These are phyloP conservation scores for Eretmocerus hayati DNA, from an alignment of 2,888 invertebrate genomes.

Conservation along the genomic window DNA sequence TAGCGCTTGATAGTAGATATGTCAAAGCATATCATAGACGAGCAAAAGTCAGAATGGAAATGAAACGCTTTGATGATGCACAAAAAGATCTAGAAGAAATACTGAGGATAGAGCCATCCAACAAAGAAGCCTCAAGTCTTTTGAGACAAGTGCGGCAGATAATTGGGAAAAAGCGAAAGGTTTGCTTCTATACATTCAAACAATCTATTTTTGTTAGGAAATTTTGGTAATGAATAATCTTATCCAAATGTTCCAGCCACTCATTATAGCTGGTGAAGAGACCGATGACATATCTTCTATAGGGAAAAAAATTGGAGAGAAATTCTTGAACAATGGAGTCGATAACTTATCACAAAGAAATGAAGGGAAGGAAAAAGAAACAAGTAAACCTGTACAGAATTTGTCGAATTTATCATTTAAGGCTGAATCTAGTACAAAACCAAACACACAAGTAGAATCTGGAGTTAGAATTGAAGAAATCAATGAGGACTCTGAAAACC, in stretches of 20 bases:
- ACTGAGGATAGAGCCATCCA: constrained; percentile 71
- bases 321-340: constrained; percentile 5
- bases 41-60: constrained; percentile 65
- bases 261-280: constrained; percentile 12
- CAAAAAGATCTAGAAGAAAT: constrained; percentile 64
- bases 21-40: constrained; percentile 80
- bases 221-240: not conserved
- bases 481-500: too few relatives aligned
- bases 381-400: too few relatives aligned
- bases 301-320: constrained; percentile 16
- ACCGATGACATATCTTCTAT: constrained; percentile 3
- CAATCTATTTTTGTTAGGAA: not conserved
- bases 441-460: too few relatives aligned
- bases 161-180: constrained; percentile 43
- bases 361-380: too few relatives aligned
- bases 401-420: too few relatives aligned
- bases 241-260: not conserved
- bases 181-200: constrained; percentile 22
- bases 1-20: constrained; percentile 69
- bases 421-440: too few relatives aligned
- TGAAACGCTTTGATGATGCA: constrained; percentile 67
- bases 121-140: constrained; percentile 60
- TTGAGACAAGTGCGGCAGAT: constrained; percentile 53
- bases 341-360: not conserved
- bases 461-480: too few relatives aligned